Evolutionary conservation across 2,888 invertebrate species (phyloP).

Genomic region (Pseudococcus jackbeardsleyi): DNA sequence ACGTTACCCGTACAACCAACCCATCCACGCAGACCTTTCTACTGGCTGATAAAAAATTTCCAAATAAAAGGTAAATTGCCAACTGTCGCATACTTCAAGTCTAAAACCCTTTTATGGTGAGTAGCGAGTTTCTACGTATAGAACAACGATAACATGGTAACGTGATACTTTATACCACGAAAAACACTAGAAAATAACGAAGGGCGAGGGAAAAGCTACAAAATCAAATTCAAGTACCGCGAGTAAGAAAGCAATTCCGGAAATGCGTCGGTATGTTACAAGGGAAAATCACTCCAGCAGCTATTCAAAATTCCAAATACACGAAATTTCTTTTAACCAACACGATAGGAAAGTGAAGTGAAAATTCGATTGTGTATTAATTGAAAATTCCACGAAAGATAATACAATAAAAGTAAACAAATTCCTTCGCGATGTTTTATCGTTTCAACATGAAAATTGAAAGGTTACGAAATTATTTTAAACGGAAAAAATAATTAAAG

Average conservation of each 20-base stretch:
- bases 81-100: slow-evolving; percentile 28
- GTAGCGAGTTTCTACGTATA: neutral
- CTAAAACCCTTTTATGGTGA: neutral
- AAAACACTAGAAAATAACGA: neutral
- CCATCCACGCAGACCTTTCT: neutral
- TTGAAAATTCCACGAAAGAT: no score
- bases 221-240: neutral
- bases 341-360: neutral
- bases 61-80: slow-evolving; percentile 19
- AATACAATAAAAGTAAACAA: no score
- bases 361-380: no score
- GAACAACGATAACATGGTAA: neutral
- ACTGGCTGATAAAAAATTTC: neutral
- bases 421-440: no score
- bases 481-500: no score
- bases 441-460: no score
- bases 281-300: neutral
- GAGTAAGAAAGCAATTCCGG: neutral
- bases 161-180: no score
- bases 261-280: slow-evolving; percentile 22
- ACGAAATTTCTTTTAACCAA: slow-evolving; percentile 4
- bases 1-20: neutral
- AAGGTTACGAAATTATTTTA: no score
- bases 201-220: neutral
- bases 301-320: neutral